Evolutionary conservation across 2,113 vertebrate genomes (phyloP).

Genomic region (Turdus rufiventris): DNA sequence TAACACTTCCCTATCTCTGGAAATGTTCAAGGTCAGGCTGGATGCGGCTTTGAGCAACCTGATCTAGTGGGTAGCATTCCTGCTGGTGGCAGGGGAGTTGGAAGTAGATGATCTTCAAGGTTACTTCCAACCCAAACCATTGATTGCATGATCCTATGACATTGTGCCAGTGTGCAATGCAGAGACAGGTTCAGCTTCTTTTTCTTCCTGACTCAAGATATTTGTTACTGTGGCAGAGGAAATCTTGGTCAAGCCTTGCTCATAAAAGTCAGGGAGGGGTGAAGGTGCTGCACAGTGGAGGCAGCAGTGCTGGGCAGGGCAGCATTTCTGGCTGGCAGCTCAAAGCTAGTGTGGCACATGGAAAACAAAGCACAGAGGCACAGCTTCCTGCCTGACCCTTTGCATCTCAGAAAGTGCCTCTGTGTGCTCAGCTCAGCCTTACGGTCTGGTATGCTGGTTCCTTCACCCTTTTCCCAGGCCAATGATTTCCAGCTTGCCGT

Average conservation of each 20-base stretch:
- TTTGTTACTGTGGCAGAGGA: neutral
- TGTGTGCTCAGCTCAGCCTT: neutral
- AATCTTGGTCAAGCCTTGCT: neutral
- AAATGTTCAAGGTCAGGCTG: neutral
- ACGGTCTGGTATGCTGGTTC: neutral
- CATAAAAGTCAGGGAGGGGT: neutral
- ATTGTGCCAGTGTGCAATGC: neutral
- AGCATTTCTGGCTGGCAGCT: neutral
- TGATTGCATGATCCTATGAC: neutral
- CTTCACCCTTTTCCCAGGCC: neutral
- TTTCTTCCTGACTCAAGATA: neutral
- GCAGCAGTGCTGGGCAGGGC: neutral
- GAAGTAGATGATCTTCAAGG: neutral
- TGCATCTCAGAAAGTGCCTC: neutral
- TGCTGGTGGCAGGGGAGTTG: neutral
- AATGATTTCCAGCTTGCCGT: neutral
- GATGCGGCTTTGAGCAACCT: neutral
- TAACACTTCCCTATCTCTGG: neutral
- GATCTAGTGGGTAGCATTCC: neutral
- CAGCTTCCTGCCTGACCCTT: neutral
- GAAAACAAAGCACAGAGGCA: neutral
- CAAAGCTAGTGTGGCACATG: fast-evolving
- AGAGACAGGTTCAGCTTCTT: neutral
- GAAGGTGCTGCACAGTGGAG: neutral
- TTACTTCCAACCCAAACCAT: neutral